Evolutionary conservation across 2,888 invertebrate genomes (phyloP).

Genomic region (Acrobeloides nanus): DNA sequence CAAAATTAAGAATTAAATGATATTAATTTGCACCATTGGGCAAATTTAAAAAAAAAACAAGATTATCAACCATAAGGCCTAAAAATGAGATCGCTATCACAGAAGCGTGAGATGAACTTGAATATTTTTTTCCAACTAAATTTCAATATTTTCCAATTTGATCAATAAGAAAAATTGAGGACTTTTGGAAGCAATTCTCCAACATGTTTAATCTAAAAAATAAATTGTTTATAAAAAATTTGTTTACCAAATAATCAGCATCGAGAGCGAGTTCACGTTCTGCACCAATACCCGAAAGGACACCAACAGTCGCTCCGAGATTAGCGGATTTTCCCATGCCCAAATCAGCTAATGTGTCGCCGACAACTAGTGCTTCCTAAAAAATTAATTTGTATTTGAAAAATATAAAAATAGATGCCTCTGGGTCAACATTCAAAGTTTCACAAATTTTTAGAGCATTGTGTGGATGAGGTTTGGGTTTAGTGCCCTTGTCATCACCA

Average conservation of each 20-base stretch:
- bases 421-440: constrained; percentile 34
- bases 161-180: too few relatives aligned
- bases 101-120: too few relatives aligned
- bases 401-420: too few relatives aligned
- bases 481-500: constrained; percentile 55
- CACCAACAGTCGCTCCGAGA: constrained; percentile 56
- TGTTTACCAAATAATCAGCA: constrained; percentile 41
- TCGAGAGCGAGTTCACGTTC: constrained; percentile 39
- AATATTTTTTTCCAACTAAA: too few relatives aligned
- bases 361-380: constrained; percentile 56
- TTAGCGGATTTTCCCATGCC: constrained; percentile 56
- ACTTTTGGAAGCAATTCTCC: constrained; percentile 33
- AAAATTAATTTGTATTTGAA: too few relatives aligned
- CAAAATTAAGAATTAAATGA: too few relatives aligned
- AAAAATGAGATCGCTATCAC: too few relatives aligned
- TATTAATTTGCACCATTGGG: too few relatives aligned
- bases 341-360: constrained; percentile 57
- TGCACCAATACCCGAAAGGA: constrained; percentile 55
- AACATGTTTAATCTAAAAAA: constrained; percentile 41
- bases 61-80: too few relatives aligned
- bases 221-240: neutral
- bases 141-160: too few relatives aligned
- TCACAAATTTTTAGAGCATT: constrained; percentile 54
- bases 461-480: constrained; percentile 56
- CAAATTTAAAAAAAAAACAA: too few relatives aligned